phyloP scores from a whole-genome alignment of 2,888 invertebrate species.

The Coremacera marginata region DNA sequence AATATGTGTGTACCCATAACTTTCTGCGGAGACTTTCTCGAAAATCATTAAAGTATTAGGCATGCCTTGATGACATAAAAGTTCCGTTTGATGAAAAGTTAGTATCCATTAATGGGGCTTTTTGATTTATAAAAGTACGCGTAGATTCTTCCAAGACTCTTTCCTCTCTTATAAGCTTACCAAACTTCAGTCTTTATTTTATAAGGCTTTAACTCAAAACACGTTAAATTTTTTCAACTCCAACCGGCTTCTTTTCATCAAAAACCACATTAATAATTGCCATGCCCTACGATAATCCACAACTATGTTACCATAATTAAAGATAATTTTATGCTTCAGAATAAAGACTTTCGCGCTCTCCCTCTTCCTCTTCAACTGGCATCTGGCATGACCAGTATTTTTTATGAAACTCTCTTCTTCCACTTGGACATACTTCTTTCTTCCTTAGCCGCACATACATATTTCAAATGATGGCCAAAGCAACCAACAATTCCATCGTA shows the following conservation, averaged over 20 bases:
- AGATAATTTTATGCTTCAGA: conserved; percentile 19
- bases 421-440: no score
- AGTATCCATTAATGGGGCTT: no score
- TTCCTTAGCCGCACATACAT: background rate
- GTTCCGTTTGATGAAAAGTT: no score
- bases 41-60: no score
- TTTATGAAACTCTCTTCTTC: background rate
- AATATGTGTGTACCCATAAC: no score
- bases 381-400: background rate
- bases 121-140: no score
- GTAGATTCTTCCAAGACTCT: background rate
- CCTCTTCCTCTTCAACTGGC: background rate
- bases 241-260: background rate
- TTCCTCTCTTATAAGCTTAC: background rate
- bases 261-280: conserved; percentile 10
- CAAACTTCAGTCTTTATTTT: background rate
- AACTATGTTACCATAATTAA: conserved; percentile 26
- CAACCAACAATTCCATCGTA: conserved; percentile 2
- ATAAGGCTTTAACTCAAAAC: no score
- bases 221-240: background rate
- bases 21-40: no score
- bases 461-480: background rate
- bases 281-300: conserved; percentile 22
- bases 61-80: no score
- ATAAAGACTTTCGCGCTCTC: background rate